Base-by-base conservation (phyloP, 2,797 vertebrate genomes). In the Falco cherrug region DNA sequence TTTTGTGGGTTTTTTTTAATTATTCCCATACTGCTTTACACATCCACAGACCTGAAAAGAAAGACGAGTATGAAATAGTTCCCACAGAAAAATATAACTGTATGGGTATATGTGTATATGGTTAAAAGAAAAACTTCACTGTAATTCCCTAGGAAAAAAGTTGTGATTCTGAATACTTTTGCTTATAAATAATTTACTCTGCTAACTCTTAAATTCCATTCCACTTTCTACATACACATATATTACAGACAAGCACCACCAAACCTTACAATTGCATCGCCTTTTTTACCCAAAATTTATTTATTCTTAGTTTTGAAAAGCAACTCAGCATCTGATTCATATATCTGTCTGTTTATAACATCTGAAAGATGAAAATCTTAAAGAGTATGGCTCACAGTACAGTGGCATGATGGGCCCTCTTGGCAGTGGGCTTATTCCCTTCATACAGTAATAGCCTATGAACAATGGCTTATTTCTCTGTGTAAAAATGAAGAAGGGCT, bases 31-130 rank as follows among this genome's bases (percentile, higher is more conserved):
- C 12, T 37, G 1, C 21, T 84, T 53, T 75, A 76, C 37, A 51
- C 11, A 45, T 31, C 26, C 48, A 75, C 4, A 45, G 4, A 65
- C 31, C 14, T 76, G 37, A 86, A 18, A 2, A 64, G 28, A 59
- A 93, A 82, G 81, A 6, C 6, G 33, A 4, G 3, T 8, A 24
- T 19, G 18, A 56, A 59, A 53, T 13, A 20, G 3, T 28, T 60
- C 28, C 22, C 16, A 59, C 13, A 41, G 16, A 57, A 20, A 70
- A 83, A 47, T 51, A 70, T 26, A 53, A 14, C 5, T 21, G 4
- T 63, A 25, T 0, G 0, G 29, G 2, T 37, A 39, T 67, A 43
- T n/a, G 7, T 28, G 6, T 15, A 12, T 1, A 3, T 39, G 4
- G 3, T 17, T 64, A 68, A 91, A 91, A 71, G 8, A 39, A 11